phyloP scores from a whole-genome alignment of 1,140 invertebrate genomes.

The Anthonomus grandis region DNA sequence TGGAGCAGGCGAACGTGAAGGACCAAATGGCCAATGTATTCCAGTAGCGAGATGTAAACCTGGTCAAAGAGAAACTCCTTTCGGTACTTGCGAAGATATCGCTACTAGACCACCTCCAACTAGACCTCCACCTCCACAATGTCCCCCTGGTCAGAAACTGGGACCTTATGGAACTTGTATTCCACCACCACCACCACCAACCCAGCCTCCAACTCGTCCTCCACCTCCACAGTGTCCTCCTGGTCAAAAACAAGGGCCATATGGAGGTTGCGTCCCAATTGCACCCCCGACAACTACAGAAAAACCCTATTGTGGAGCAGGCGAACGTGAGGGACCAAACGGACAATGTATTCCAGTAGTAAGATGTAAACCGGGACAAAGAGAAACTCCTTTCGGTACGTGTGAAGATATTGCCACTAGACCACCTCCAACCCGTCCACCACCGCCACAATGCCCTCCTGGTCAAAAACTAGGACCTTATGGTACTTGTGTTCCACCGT shows the following conservation, averaged over 20 bases:
- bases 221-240: conserved; percentile 5
- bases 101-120: background rate
- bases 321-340: conserved; percentile 16
- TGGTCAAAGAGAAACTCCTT: conserved; percentile 13
- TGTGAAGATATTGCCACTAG: conserved; percentile 2
- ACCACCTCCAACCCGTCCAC: conserved; percentile 6
- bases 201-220: conserved; percentile 3
- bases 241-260: conserved; percentile 10
- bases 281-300: background rate
- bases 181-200: conserved; percentile 13
- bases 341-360: conserved; percentile 24
- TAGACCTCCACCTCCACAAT: conserved; percentile 6
- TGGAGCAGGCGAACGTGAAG: background rate
- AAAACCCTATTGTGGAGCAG: conserved; percentile 23
- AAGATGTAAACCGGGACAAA: conserved; percentile 16
- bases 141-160: conserved; percentile 13
- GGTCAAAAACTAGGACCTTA: conserved; percentile 12
- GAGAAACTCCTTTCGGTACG: background rate
- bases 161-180: conserved; percentile 26
- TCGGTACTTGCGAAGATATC: conserved; percentile 29
- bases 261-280: conserved; percentile 13
- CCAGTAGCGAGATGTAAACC: too few relatives aligned
- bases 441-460: conserved; percentile 23
- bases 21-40: background rate
- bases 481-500: conserved; percentile 5